Evolutionary conservation across 2,797 vertebrate species (phyloP).

Genomic region (Erpetoichthys calabaricus): DNA sequence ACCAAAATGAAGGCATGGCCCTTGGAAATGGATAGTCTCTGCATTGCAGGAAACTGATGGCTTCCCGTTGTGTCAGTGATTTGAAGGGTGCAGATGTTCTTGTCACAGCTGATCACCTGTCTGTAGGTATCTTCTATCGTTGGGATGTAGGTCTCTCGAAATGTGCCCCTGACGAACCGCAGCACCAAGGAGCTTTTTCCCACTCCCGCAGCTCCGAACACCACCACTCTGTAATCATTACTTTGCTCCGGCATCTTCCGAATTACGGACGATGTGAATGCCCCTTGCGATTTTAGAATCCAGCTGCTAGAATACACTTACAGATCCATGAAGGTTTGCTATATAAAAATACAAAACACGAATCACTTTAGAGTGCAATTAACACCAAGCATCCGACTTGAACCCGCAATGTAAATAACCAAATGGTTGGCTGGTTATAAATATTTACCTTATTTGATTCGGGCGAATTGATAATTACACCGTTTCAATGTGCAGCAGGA

Average conservation of each 20-base stretch:
- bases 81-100: conserved; percentile 39
- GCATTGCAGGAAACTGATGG: conserved; percentile 42
- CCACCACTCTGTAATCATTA: conserved; percentile 42
- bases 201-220: conserved; percentile 40
- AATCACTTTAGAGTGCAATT: neutral
- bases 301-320: too few species aligned
- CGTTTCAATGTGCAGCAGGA: too few species aligned
- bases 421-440: too few species aligned
- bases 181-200: conserved; percentile 48
- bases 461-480: too few species aligned
- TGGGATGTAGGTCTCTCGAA: conserved; percentile 39
- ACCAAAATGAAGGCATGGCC: conserved; percentile 48
- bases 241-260: conserved; percentile 34
- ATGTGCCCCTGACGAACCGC: conserved; percentile 40
- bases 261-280: neutral
- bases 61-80: conserved; percentile 42
- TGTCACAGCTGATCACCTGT: conserved; percentile 45
- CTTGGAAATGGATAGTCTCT: conserved; percentile 38
- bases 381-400: neutral
- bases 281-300: neutral
- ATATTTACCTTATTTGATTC: too few species aligned
- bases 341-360: neutral
- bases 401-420: too few species aligned
- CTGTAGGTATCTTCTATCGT: conserved; percentile 42
- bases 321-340: too few species aligned